phyloP scores from a whole-genome alignment of 2,797 vertebrate species.

The Periophthalmus magnuspinnatus region DNA sequence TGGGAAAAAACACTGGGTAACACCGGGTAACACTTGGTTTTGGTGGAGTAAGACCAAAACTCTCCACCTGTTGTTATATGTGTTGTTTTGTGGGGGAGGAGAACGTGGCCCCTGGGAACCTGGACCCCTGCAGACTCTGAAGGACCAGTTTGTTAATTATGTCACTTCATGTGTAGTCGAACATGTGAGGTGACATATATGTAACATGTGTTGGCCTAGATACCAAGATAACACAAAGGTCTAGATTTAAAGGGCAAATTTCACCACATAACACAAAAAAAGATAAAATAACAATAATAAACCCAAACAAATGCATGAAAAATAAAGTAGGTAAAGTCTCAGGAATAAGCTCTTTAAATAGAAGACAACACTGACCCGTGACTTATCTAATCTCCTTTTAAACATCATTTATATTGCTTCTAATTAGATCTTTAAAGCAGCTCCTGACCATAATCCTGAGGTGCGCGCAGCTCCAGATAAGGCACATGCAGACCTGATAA shows the following conservation, averaged over 20 bases:
- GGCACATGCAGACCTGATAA: conserved; percentile 12
- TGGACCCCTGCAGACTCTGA: neutral
- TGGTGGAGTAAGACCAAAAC: neutral
- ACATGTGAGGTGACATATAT: neutral
- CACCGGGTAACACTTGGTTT: no score
- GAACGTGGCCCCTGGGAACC: no score
- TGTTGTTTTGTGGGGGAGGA: neutral
- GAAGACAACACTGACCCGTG: no score
- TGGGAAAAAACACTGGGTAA: no score
- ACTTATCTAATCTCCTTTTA: neutral
- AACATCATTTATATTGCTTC: neutral
- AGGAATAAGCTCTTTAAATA: no score
- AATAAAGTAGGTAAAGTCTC: no score
- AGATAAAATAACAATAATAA: no score
- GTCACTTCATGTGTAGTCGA: no score
- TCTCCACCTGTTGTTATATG: neutral
- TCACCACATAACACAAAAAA: neutral
- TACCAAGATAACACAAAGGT: neutral
- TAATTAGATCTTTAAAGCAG: neutral
- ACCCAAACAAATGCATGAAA: no score
- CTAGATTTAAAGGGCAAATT: neutral
- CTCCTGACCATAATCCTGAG: neutral
- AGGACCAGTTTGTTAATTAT: neutral
- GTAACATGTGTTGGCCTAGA: neutral
- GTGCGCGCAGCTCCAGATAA: neutral